These are phyloP conservation scores for Cephus spinipes DNA, from an alignment of 2,888 invertebrate genomes.

Conservation along the genomic window DNA sequence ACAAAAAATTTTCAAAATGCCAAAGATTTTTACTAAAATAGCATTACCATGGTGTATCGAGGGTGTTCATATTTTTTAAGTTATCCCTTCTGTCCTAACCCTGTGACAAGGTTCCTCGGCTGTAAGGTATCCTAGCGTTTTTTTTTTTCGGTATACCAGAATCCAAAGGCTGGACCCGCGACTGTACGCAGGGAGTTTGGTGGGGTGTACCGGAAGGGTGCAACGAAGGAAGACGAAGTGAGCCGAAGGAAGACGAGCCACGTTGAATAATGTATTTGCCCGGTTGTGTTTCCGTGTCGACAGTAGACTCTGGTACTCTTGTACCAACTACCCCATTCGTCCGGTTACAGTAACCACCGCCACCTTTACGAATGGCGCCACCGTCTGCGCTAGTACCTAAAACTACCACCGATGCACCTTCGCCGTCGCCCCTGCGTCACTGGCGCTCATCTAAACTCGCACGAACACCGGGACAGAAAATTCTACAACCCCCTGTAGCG, in stretches of 20 bases:
- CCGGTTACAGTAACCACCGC: constrained; percentile 7
- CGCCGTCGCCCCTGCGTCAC: background rate
- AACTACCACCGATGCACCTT: background rate
- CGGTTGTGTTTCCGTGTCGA: constrained; percentile 19
- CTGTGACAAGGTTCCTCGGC: background rate
- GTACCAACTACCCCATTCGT: constrained; percentile 9
- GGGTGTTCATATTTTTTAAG: background rate
- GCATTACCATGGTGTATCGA: background rate
- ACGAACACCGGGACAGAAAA: background rate
- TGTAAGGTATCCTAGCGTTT: background rate
- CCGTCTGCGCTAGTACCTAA: background rate
- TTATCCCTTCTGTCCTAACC: background rate
- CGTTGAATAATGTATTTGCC: constrained; percentile 33
- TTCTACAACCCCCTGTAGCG: background rate
- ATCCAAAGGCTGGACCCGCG: background rate
- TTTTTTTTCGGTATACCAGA: background rate
- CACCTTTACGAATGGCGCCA: background rate
- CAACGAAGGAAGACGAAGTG: background rate
- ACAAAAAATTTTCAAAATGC: no score
- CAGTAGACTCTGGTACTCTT: constrained; percentile 3
- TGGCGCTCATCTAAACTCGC: background rate
- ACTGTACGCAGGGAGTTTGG: background rate
- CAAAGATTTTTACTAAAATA: background rate
- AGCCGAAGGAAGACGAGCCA: constrained; percentile 25
- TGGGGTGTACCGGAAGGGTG: background rate